phyloP scores from a whole-genome alignment of 2,888 invertebrate genomes.

The Corbicula japonica region DNA sequence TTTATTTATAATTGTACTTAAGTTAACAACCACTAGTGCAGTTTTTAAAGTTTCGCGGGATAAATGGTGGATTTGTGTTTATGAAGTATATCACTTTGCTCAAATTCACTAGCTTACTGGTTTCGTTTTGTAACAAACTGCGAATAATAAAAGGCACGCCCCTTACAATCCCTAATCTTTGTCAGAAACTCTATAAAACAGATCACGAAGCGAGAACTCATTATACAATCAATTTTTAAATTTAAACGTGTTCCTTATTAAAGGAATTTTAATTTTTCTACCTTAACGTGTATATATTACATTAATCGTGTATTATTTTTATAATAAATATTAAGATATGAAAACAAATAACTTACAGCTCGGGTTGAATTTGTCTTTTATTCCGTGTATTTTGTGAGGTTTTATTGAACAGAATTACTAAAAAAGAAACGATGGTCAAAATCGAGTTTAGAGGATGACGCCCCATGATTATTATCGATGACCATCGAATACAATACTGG shows the following conservation, averaged over 20 bases:
- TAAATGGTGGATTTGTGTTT: too few species aligned
- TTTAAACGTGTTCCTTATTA: not conserved
- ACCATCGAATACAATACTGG: not conserved
- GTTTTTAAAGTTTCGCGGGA: too few species aligned
- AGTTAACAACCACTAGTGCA: too few species aligned
- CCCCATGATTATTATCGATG: constrained; percentile 23
- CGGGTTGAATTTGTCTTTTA: constrained; percentile 76
- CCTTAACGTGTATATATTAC: not conserved
- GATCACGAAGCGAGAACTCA: not conserved
- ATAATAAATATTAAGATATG: constrained; percentile 3
- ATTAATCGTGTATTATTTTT: not conserved
- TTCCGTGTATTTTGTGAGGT: constrained; percentile 70
- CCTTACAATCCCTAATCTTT: not conserved
- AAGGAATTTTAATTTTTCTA: not conserved
- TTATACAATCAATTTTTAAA: not conserved
- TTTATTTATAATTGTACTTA: too few species aligned
- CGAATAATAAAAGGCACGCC: too few species aligned
- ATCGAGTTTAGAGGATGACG: constrained; percentile 18
- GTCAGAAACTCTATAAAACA: not conserved
- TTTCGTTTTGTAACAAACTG: too few species aligned
- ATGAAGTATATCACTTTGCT: too few species aligned
- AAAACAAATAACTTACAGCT: constrained; percentile 71
- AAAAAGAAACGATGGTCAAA: constrained; percentile 22
- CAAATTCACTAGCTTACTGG: too few species aligned
- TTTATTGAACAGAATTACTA: constrained; percentile 33